Evolutionary conservation across 1,140 invertebrate species (phyloP).

Genomic region (Drosophila navojoa): DNA sequence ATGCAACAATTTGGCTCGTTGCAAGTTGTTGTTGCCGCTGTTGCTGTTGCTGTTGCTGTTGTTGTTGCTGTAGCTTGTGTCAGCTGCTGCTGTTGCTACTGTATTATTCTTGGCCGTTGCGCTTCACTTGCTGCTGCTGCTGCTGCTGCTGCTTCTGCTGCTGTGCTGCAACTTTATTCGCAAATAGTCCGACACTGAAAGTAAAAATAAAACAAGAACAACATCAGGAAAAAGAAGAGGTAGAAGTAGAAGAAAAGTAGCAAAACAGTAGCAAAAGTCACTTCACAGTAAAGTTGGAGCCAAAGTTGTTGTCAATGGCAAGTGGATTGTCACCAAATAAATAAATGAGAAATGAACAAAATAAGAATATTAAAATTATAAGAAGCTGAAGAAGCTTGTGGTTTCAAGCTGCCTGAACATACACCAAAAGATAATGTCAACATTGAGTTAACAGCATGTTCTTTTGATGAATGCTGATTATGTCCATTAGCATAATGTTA

Average conservation of each 20-base stretch:
- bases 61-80: conserved; percentile 7
- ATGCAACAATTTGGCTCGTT: conserved; percentile 52
- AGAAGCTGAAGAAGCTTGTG: not conserved
- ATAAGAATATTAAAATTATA: not conserved
- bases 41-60: not conserved
- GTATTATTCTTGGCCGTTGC: conserved; percentile 32
- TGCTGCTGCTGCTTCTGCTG: too few species aligned
- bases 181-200: conserved; percentile 59
- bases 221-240: not conserved
- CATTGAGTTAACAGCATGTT: too few species aligned
- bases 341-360: not conserved
- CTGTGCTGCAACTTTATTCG: conserved; percentile 37
- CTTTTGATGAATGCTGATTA: too few species aligned
- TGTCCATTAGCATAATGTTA: too few species aligned
- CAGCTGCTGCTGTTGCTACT: conserved; percentile 4
- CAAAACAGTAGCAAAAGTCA: conserved; percentile 54
- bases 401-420: too few species aligned
- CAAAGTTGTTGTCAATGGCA: conserved; percentile 24
- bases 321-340: conserved; percentile 14
- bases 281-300: conserved; percentile 44
- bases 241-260: too few species aligned
- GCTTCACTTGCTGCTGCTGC: conserved; percentile 26
- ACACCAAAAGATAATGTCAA: too few species aligned
- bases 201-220: conserved; percentile 36
- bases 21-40: conserved; percentile 14